Evolutionary conservation across 2,797 vertebrate genomes (phyloP).

Genomic region (Acanthornis magna): DNA sequence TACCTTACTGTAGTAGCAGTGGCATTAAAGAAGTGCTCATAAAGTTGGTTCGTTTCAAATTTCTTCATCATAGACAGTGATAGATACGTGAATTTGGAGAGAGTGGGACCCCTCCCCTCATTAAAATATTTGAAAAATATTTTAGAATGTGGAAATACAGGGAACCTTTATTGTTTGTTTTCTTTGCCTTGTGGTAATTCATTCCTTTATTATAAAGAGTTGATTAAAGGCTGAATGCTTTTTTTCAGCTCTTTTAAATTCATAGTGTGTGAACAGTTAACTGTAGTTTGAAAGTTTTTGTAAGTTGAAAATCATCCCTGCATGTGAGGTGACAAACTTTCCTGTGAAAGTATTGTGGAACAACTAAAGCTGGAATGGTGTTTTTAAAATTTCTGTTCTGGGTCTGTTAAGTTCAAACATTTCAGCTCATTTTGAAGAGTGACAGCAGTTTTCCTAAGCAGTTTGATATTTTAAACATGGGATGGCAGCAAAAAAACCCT

Average conservation of each 20-base stretch:
- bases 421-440: neutral
- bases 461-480: neutral
- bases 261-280: neutral
- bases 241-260: neutral
- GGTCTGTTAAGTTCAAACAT: neutral
- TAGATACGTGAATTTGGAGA: neutral
- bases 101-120: neutral
- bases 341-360: neutral
- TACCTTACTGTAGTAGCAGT: neutral
- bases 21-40: neutral
- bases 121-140: neutral
- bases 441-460: neutral
- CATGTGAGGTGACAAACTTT: neutral
- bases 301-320: neutral
- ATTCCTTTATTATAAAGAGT: neutral
- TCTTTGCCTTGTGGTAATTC: neutral
- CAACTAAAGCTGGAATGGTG: neutral
- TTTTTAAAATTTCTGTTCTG: neutral
- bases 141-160: neutral
- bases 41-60: neutral
- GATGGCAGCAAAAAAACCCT: slow-evolving; percentile 9
- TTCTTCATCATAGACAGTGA: neutral
- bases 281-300: neutral
- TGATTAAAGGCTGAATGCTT: neutral
- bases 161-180: neutral